Conservation (phyloP, 2,113 vertebrate genomes). For the Phrynocephalus versicolor region DNA sequence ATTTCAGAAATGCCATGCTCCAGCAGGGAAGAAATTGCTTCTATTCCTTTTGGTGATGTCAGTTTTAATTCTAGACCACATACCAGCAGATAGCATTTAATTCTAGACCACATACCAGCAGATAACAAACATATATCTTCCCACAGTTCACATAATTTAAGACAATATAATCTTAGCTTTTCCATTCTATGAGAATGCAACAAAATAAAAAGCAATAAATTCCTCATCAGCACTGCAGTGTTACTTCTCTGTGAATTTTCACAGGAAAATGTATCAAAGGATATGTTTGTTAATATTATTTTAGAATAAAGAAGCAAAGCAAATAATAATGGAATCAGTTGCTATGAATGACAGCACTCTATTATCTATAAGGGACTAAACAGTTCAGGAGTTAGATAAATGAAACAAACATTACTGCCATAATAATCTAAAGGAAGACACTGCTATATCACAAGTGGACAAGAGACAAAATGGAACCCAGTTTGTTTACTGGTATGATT, state of each 20-base stretch:
- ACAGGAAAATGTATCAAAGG: slow-evolving; percentile 28
- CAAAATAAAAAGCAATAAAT: slow-evolving; percentile 39
- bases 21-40: slow-evolving; percentile 35
- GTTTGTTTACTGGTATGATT: slow-evolving; percentile 73
- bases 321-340: slow-evolving; percentile 49
- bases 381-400: slow-evolving; percentile 61
- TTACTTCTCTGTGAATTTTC: slow-evolving; percentile 52
- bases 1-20: slow-evolving; percentile 49
- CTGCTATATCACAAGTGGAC: slow-evolving; percentile 67
- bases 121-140: slow-evolving; percentile 5
- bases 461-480: slow-evolving; percentile 73
- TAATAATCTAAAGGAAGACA: slow-evolving; percentile 65
- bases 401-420: slow-evolving; percentile 63
- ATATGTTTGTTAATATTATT: slow-evolving; percentile 52
- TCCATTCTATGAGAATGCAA: slow-evolving; percentile 36
- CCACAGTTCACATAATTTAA: neutral
- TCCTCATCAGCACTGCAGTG: slow-evolving; percentile 49
- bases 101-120: neutral
- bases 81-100: slow-evolving; percentile 24
- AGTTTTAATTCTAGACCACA: slow-evolving; percentile 36
- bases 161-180: slow-evolving; percentile 26
- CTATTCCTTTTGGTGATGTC: slow-evolving; percentile 18
- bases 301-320: slow-evolving; percentile 56
- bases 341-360: slow-evolving; percentile 46
- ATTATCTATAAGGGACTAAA: slow-evolving; percentile 56